Percentiles rank a stretch among this genome's conserved stretches.
Evolutionary conservation across 2,113 vertebrate species (phyloP).

Genomic region (Platysternon megacephalum): DNA sequence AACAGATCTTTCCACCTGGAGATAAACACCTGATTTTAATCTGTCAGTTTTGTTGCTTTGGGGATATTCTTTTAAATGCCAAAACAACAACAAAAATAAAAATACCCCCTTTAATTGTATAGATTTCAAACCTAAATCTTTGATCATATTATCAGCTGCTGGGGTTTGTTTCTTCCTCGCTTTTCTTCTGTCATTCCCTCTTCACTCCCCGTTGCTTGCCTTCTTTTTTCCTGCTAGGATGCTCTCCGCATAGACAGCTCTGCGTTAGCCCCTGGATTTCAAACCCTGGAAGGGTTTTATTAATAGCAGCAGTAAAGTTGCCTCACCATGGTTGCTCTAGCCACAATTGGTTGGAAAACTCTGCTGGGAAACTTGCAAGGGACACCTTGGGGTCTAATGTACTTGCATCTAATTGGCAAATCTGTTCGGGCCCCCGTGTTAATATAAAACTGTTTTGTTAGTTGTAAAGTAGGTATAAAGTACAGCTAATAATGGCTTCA

Average conservation of each 20-base stretch:
- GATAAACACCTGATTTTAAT: conserved; percentile 56
- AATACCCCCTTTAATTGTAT: background rate
- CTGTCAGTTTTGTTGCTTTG: conserved; percentile 10
- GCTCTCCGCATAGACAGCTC: background rate
- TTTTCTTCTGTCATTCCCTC: background rate
- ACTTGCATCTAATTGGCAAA: conserved; percentile 74
- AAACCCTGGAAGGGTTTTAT: conserved; percentile 49
- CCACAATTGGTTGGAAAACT: conserved; percentile 69
- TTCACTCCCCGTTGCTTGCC: background rate
- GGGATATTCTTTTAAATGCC: background rate
- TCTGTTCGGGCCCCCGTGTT: conserved; percentile 67
- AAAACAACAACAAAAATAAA: background rate
- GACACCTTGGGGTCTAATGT: conserved; percentile 73
- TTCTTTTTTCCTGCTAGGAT: conserved; percentile 18
- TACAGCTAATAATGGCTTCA: conserved; percentile 65
- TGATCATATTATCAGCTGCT: conserved; percentile 9
- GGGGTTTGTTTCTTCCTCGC: background rate
- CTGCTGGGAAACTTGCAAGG: conserved; percentile 68
- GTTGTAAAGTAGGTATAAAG: conserved; percentile 70
- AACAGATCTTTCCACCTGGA: conserved; percentile 43
- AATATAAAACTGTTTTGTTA: conserved; percentile 74
- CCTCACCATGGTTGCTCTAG: conserved; percentile 62
- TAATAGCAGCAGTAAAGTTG: conserved; percentile 47
- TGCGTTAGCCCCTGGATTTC: background rate
- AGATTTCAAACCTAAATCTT: conserved; percentile 28